Percentiles rank a stretch among this genome's conserved stretches.
Evolutionary conservation across 1,140 invertebrate genomes (phyloP).

Genomic region (Neelides sp.): DNA sequence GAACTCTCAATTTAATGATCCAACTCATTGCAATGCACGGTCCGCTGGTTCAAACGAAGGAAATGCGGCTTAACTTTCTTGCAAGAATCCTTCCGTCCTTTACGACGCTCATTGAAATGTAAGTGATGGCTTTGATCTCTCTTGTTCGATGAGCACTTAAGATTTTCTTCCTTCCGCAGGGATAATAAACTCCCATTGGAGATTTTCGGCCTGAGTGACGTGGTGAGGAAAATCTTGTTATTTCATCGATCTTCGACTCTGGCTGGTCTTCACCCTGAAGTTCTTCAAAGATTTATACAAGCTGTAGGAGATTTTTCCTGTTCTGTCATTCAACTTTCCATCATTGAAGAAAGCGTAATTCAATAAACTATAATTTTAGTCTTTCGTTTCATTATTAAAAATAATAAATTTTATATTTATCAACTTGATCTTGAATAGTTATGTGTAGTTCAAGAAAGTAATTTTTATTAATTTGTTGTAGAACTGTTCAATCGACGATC

Average conservation of each 20-base stretch:
- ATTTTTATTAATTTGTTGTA: slow-evolving; percentile 18
- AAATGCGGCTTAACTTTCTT: slow-evolving; percentile 53
- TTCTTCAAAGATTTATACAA: slow-evolving; percentile 33
- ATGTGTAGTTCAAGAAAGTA: neutral
- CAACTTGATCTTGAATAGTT: neutral
- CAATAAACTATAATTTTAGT: no score
- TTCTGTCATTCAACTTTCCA: slow-evolving; percentile 55
- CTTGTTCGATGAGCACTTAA: neutral
- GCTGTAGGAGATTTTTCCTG: slow-evolving; percentile 55
- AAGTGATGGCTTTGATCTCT: slow-evolving; percentile 8
- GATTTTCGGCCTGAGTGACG: slow-evolving; percentile 52
- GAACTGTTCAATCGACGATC: slow-evolving; percentile 43
- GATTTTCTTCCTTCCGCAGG: neutral
- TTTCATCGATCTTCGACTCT: slow-evolving; percentile 45
- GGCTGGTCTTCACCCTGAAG: slow-evolving; percentile 36
- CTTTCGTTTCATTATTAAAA: neutral
- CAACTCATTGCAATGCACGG: slow-evolving; percentile 69
- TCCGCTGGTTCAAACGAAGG: slow-evolving; percentile 45
- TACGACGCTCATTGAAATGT: slow-evolving; percentile 20
- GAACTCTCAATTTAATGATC: slow-evolving; percentile 62
- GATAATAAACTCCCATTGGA: slow-evolving; percentile 34
- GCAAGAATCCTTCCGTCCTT: slow-evolving; percentile 34
- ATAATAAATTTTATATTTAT: neutral
- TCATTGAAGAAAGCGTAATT: slow-evolving; percentile 59
- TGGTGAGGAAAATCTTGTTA: slow-evolving; percentile 48